Evolutionary conservation across 2,888 invertebrate genomes (phyloP).

Genomic region (Digitonthophagus gazella): DNA sequence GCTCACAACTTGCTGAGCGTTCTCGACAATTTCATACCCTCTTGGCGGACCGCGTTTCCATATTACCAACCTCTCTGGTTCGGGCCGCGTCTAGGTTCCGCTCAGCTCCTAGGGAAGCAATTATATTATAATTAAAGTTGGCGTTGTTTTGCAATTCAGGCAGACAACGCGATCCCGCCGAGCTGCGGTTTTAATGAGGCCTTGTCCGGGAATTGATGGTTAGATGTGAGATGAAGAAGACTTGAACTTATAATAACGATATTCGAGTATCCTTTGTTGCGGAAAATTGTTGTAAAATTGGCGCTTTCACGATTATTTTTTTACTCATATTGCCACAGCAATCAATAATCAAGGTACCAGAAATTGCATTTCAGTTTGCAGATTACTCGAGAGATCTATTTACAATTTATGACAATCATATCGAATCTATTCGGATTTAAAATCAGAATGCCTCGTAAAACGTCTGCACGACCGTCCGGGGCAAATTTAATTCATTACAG

Average conservation of each 20-base stretch:
- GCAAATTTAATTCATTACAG: too few species aligned
- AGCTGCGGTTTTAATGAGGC: not conserved
- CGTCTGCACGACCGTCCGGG: too few species aligned
- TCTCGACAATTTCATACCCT: not conserved
- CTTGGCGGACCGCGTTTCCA: not conserved
- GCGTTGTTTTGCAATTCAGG: constrained; percentile 1
- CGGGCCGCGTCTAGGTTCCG: not conserved
- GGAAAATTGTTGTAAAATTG: not conserved
- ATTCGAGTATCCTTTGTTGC: not conserved
- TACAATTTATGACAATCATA: too few species aligned
- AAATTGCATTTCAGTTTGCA: too few species aligned
- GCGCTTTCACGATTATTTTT: not conserved
- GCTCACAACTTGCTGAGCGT: not conserved
- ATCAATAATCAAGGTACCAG: too few species aligned
- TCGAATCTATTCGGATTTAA: too few species aligned
- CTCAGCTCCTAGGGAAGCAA: constrained; percentile 10
- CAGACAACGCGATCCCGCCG: not conserved
- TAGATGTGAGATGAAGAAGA: not conserved
- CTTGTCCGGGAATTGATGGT: not conserved
- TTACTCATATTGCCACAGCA: too few species aligned
- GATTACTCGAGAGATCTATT: too few species aligned
- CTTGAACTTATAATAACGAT: not conserved
- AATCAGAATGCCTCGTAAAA: too few species aligned
- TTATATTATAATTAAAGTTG: constrained; percentile 26
- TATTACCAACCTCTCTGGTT: not conserved